These are phyloP conservation scores for Maniola jurtina DNA, from an alignment of 1,140 invertebrate species.

Conservation along the genomic window DNA sequence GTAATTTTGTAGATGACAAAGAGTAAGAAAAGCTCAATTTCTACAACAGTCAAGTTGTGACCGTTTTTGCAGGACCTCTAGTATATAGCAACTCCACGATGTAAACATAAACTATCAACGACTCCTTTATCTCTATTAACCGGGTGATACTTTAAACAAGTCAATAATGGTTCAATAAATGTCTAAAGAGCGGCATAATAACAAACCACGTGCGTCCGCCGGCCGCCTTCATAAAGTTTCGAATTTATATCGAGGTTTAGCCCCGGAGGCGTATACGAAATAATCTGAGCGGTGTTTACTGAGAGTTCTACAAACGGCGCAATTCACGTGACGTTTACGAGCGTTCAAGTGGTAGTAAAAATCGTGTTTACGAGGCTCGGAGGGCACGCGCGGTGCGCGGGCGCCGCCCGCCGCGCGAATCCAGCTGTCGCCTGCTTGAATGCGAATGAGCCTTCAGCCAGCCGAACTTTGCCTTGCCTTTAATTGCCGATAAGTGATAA, in stretches of 20 bases:
- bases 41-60: too few relatives aligned
- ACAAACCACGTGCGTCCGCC: constrained; percentile 65
- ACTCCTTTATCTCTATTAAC: constrained; percentile 75
- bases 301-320: constrained; percentile 73
- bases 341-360: constrained; percentile 75
- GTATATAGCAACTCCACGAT: constrained; percentile 4
- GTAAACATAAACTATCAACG: constrained; percentile 71
- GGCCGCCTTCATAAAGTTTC: constrained; percentile 65
- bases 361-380: constrained; percentile 70
- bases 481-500: neutral
- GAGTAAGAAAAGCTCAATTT: too few relatives aligned
- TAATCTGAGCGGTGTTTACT: constrained; percentile 73
- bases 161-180: constrained; percentile 77
- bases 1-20: too few relatives aligned
- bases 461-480: neutral
- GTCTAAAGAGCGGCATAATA: constrained; percentile 75
- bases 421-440: constrained; percentile 52
- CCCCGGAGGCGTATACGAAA: constrained; percentile 73
- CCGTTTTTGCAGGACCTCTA: too few relatives aligned
- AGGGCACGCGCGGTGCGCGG: constrained; percentile 50
- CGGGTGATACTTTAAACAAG: constrained; percentile 75
- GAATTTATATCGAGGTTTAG: constrained; percentile 74
- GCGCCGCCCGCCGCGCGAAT: constrained; percentile 48
- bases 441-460: constrained; percentile 44
- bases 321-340: constrained; percentile 77